A percentile compares a stretch with the other conserved stretches of the same genome.
Conservation (phyloP, 2,113 vertebrate genomes). For the Cavia aperea region DNA sequence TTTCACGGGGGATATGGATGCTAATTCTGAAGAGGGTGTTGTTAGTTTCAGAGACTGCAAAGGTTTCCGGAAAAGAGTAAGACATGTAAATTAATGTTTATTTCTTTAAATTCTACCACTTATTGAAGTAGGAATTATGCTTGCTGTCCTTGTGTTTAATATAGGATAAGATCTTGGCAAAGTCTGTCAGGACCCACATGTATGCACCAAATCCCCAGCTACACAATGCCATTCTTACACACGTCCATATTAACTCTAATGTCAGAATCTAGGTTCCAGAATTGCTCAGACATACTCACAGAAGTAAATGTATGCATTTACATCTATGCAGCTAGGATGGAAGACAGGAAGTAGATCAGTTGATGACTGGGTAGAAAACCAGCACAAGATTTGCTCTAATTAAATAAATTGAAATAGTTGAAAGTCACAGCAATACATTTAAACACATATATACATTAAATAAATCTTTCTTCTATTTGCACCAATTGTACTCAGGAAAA, state of each 20-base stretch:
- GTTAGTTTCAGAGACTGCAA: background rate
- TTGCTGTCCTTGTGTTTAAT: background rate
- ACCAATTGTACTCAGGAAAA: background rate
- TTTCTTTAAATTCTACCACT: background rate
- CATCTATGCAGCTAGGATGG: background rate
- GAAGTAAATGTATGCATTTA: background rate
- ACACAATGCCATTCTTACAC: background rate
- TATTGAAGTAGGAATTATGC: background rate
- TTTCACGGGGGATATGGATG: accelerated
- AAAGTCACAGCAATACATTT: background rate
- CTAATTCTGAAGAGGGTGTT: background rate
- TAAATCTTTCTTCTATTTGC: background rate
- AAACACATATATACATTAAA: background rate
- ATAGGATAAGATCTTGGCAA: background rate
- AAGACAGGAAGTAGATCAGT: background rate
- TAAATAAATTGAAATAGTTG: background rate
- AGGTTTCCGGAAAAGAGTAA: background rate
- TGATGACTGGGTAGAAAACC: background rate
- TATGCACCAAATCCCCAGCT: background rate
- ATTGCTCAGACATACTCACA: background rate
- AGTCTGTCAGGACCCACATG: too few species aligned
- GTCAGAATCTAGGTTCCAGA: background rate
- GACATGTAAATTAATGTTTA: background rate
- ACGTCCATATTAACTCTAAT: background rate
- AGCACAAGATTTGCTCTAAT: background rate